These are phyloP conservation scores for Paracanthobrama guichenoti DNA, from an alignment of 2,113 vertebrate genomes.

Conservation along the genomic window DNA sequence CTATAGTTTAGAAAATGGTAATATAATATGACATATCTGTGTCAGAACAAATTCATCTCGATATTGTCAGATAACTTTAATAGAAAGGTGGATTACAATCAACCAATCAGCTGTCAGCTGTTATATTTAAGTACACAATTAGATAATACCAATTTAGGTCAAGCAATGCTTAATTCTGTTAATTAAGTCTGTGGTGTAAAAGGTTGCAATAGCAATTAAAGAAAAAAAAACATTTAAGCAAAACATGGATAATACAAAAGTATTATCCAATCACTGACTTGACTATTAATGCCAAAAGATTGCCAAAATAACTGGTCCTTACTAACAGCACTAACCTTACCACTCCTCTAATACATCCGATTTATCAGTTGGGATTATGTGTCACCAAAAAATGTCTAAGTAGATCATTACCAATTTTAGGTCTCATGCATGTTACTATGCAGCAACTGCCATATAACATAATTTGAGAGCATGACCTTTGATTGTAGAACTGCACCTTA, in stretches of 20 bases:
- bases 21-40: no score
- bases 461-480: conserved; percentile 65
- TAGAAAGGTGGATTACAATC: no score
- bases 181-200: no score
- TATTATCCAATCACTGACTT: background rate
- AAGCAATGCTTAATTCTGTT: no score
- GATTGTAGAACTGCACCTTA: conserved; percentile 50
- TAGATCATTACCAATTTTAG: conserved; percentile 59
- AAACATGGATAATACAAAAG: background rate
- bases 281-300: background rate
- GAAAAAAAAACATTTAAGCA: no score
- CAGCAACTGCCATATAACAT: conserved; percentile 64
- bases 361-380: background rate
- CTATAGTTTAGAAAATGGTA: no score
- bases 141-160: no score
- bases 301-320: background rate
- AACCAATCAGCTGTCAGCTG: no score
- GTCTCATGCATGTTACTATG: conserved; percentile 64
- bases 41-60: no score
- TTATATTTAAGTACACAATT: no score
- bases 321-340: background rate
- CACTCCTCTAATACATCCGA: background rate
- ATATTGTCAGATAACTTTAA: no score
- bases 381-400: conserved; percentile 59
- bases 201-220: no score